Percentiles rank a stretch among this genome's conserved stretches.
Evolutionary conservation across 2,888 invertebrate genomes (phyloP).

Genomic region (Tiphia femorata): DNA sequence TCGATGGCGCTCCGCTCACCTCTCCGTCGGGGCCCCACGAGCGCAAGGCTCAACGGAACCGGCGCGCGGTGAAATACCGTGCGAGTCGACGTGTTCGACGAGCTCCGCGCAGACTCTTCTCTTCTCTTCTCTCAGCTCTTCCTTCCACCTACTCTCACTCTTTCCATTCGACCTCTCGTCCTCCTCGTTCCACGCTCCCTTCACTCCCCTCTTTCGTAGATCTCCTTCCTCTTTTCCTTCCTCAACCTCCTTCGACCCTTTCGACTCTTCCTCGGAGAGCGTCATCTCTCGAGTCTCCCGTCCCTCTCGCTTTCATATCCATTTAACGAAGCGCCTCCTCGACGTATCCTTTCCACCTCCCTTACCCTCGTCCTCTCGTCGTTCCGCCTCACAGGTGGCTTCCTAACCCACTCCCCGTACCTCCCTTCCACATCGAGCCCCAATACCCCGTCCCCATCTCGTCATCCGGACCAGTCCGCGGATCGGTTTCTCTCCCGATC

Average conservation of each 20-base stretch:
- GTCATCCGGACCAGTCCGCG: background rate
- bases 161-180: too few species aligned
- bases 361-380: too few species aligned
- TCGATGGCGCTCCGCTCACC: conserved; percentile 39
- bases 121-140: background rate
- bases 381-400: too few species aligned
- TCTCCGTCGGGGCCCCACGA: conserved; percentile 18
- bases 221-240: background rate
- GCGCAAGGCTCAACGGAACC: conserved; percentile 33
- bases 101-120: conserved; percentile 10
- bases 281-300: too few species aligned
- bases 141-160: background rate
- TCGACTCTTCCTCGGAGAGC: conserved; percentile 4
- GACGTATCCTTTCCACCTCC: too few species aligned
- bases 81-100: conserved; percentile 27
- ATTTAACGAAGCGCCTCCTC: too few species aligned
- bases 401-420: too few species aligned
- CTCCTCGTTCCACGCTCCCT: background rate
- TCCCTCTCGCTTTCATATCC: too few species aligned
- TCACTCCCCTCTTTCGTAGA: background rate
- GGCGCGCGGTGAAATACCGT: conserved; percentile 43
- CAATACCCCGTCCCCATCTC: conserved; percentile 20
- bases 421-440: too few species aligned
- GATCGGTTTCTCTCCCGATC: background rate
- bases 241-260: background rate